Evolutionary conservation across 2,113 vertebrate species (phyloP).

Genomic region (Dinomys branickii): DNA sequence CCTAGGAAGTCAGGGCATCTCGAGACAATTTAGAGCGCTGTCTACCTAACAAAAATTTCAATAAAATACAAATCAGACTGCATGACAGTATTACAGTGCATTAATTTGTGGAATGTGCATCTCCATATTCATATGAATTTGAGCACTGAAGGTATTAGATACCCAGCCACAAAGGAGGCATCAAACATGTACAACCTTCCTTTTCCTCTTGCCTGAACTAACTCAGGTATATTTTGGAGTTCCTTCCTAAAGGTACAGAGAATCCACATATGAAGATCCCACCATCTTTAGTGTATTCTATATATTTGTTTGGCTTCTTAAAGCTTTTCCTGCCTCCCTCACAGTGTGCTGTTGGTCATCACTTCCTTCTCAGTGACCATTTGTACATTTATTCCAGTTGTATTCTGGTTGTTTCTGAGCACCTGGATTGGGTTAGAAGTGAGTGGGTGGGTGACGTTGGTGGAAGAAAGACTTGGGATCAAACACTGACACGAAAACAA

Average conservation of each 20-base stretch:
- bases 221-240: background rate
- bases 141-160: background rate
- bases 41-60: background rate
- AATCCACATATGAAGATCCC: background rate
- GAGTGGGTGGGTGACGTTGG: background rate
- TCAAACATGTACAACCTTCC: background rate
- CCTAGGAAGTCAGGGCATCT: background rate
- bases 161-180: background rate
- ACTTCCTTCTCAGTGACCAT: background rate
- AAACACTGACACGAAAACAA: background rate
- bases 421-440: background rate
- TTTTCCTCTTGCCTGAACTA: background rate
- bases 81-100: background rate
- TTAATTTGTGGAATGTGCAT: background rate
- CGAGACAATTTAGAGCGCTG: background rate
- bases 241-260: background rate
- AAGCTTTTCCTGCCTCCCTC: background rate
- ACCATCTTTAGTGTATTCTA: background rate
- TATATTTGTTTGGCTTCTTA: background rate
- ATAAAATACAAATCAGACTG: background rate
- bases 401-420: background rate
- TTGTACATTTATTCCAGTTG: background rate
- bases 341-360: background rate
- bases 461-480: background rate
- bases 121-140: background rate